Evolutionary conservation across 2,113 vertebrate species (phyloP), one percentile per base, ranked within the genome.

Genomic region (Saccopteryx leptura): DNA sequence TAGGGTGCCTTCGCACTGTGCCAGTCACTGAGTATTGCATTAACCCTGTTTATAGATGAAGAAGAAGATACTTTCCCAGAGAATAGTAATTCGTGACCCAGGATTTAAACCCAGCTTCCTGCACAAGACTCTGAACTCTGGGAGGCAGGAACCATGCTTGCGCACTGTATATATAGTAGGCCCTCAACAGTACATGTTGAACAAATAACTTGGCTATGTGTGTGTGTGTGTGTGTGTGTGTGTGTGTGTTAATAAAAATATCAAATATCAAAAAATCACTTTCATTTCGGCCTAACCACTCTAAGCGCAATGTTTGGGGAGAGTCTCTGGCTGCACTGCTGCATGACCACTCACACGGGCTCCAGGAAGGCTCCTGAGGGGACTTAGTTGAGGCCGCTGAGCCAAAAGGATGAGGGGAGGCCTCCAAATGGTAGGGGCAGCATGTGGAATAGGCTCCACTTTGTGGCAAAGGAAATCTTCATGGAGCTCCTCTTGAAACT

Each of bases 261-360:
- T 9, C 80, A 88, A 94, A 90, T 87, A 72, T 24, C 61, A 91
- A 91, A 93, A 93, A 92, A 66, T 46, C 66, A 88, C 76, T 97
- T 99, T 98, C 98, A 99, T 98, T 96, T 76, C 97, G 31, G 96
- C 98, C 96, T 98, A 56, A 97, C 98, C 99, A 99, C 99, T 95
- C 99, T 99, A 99, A 99, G 99, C 99, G 98, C 98, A 99, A 98
- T 99, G 99, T 99, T 99, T 99, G 98, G 60, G 72, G 88, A 96
- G 99, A 99, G 99, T 99, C 99, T 84, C 99, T 99, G 99, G 99
- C 99, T 99, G 99, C 99, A 99, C 99, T 99, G 99, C 99, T 99
- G 93, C 95, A 94, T 92, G 82, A 96, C 92, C 95, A 96, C 79
- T 68, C 93, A 91, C 90, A 54, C n/a, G 7, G 6, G 92, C 90